A percentile compares a stretch with the other conserved stretches of the same genome.
Conservation (phyloP, 2,113 vertebrate genomes). For the Apodemus sylvaticus region DNA sequence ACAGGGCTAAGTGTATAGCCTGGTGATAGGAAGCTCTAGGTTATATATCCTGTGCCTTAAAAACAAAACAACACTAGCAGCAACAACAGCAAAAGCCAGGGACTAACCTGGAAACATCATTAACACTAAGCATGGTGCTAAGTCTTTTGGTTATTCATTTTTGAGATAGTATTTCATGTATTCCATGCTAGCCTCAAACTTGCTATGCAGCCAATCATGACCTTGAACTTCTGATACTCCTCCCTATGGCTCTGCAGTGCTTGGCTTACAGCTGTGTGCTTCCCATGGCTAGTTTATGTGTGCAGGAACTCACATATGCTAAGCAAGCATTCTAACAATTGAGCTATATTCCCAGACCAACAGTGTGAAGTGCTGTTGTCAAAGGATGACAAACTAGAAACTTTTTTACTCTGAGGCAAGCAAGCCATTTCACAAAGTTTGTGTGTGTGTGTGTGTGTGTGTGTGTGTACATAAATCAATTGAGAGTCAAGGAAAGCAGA, state of each 20-base stretch:
- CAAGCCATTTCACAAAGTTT: neutral
- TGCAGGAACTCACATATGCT: neutral
- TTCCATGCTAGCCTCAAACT: neutral
- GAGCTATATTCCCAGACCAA: neutral
- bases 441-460: too few relatives aligned
- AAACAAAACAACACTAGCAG: neutral
- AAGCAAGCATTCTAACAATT: neutral
- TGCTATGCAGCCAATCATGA: neutral
- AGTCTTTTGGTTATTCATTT: neutral
- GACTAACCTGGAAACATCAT: accelerated
- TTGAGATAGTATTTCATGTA: neutral
- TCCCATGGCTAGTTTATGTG: neutral
- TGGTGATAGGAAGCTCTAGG: neutral
- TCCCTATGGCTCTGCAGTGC: neutral
- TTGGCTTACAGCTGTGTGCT: neutral
- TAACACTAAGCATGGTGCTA: too few relatives aligned
- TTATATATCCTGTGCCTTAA: neutral
- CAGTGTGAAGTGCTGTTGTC: neutral
- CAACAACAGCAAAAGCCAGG: neutral
- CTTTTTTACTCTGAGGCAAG: neutral
- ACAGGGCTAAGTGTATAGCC: neutral
- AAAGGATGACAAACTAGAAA: neutral
- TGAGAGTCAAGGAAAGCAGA: neutral
- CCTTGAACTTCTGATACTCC: neutral
- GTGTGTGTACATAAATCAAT: neutral